Conservation (phyloP, 2,797 vertebrate species). For the Valencia hispanica region DNA sequence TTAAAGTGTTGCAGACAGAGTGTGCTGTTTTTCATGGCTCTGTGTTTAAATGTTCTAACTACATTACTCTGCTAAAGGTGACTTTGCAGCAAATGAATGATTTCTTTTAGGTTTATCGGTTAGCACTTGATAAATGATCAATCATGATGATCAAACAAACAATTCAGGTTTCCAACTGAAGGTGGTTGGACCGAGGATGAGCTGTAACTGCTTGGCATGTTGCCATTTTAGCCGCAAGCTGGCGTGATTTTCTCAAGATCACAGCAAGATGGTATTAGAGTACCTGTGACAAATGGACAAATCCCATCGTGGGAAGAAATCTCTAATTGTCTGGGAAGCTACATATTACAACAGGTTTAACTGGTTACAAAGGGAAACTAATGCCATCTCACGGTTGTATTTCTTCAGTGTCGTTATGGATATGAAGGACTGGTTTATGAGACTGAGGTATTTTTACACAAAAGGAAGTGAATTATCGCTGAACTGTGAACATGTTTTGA, state of each 20-base stretch:
- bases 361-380: conserved; percentile 46
- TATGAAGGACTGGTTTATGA: conserved; percentile 35
- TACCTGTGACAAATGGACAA: conserved; percentile 74
- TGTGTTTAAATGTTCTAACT: neutral
- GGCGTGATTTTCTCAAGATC: conserved; percentile 76
- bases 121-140: conserved; percentile 3
- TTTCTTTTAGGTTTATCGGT: neutral
- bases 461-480: conserved; percentile 44
- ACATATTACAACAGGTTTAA: conserved; percentile 58
- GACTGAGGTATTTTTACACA: conserved; percentile 39
- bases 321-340: conserved; percentile 70
- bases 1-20: too few species aligned
- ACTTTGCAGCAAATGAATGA: neutral
- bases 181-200: conserved; percentile 53
- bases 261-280: conserved; percentile 62
- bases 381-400: conserved; percentile 6
- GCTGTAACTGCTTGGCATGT: conserved; percentile 57
- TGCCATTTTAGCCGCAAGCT: conserved; percentile 69
- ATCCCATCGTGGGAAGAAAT: conserved; percentile 78
- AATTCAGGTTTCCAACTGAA: conserved; percentile 70
- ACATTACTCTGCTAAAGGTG: neutral
- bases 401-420: conserved; percentile 14
- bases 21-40: neutral
- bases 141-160: conserved; percentile 39
- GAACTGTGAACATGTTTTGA: conserved; percentile 17